Base-by-base conservation (phyloP, 2,113 vertebrate genomes). In the Tetrax tetrax region DNA sequence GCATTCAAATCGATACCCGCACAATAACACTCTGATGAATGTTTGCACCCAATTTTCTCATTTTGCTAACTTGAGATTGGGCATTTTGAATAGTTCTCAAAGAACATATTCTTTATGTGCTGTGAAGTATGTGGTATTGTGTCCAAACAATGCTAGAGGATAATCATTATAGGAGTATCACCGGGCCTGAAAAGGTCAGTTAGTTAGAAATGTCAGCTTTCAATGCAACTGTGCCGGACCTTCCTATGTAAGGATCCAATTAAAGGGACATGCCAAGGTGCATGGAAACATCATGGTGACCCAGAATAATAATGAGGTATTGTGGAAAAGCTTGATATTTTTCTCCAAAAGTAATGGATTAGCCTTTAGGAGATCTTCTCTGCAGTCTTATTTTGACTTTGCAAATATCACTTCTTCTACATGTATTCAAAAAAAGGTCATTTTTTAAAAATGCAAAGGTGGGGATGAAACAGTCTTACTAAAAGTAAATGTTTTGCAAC, bases 121-220 rank as follows among this genome's bases (percentile, higher is more conserved):
- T 97, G 96, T 98, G 98, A 98, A 98, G 97, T 98, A 97, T 97
- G 98, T 97, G 45, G 97, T 98, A 98, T 99, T 98, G 98, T 98
- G 98, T 98, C 98, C 97, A 98, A 98, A 99, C 99, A 99, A 99
- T 99, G 98, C 98, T 98, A 98, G 98, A 97, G 98, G 98, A 98
- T 99, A 98, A 99, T 99, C 99, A 99, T 99, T 99, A 99, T 98
- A 98, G 96, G 98, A 99, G 99, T 98, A 98, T 98, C 98, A 98
- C 98, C 89, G 98, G 98, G 98, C 98, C 98, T 98, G 98, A 98
- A 99, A 99, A 99, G 99, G 99, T 99, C 99, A 99, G 98, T 98
- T 98, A 98, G 98, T 99, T 99, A 99, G 99, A 99, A 99, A 99
- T 99, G 99, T 99, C 99, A 99, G 98, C 97, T 97, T 99, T 99